Evolutionary conservation across 2,113 vertebrate species (phyloP).

Genomic region (Engraulis encrasicolus): DNA sequence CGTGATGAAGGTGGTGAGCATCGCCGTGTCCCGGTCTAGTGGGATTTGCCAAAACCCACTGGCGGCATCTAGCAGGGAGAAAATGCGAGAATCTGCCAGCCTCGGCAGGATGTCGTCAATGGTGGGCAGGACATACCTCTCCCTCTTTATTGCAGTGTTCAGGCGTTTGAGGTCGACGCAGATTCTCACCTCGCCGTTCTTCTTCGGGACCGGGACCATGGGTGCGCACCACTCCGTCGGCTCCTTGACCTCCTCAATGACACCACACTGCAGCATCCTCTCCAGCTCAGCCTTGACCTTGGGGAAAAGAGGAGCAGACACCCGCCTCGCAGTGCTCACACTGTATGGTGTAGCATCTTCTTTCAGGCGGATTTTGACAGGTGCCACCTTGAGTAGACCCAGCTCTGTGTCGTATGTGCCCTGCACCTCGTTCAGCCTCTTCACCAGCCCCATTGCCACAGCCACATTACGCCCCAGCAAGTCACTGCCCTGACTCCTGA

Average conservation of each 20-base stretch:
- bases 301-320: constrained; percentile 10
- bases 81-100: background rate
- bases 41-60: constrained; percentile 40
- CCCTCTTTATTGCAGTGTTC: constrained; percentile 28
- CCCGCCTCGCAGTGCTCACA: background rate
- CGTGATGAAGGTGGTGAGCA: constrained; percentile 32
- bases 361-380: constrained; percentile 23
- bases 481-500: too few relatives aligned
- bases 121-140: constrained; percentile 11
- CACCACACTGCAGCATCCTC: constrained; percentile 21
- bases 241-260: constrained; percentile 36
- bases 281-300: constrained; percentile 27
- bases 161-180: constrained; percentile 38
- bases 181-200: constrained; percentile 39
- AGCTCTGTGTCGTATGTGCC: too few relatives aligned
- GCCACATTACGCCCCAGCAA: too few relatives aligned
- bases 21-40: background rate
- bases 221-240: constrained; percentile 36
- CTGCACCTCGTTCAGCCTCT: too few relatives aligned
- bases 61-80: constrained; percentile 26
- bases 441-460: too few relatives aligned
- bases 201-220: constrained; percentile 28
- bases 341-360: constrained; percentile 22
- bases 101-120: constrained; percentile 28
- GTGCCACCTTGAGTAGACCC: background rate